These are phyloP conservation scores for Boulengerochromis microlepis DNA, from an alignment of 2,113 vertebrate genomes.

Conservation along the genomic window DNA sequence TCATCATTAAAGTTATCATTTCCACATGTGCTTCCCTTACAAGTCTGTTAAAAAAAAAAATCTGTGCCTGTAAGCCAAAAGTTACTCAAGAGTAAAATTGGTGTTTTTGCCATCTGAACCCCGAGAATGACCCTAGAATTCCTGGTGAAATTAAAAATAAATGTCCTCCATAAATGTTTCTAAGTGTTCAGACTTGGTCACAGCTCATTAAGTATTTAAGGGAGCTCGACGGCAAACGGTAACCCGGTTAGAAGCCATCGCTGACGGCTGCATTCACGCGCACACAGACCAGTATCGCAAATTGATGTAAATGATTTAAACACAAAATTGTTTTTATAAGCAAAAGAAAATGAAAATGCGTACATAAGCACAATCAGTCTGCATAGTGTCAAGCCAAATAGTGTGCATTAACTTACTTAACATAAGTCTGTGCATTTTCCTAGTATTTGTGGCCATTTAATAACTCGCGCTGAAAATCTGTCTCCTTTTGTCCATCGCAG, in stretches of 20 bases:
- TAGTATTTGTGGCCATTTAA: background rate
- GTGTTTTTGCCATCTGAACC: background rate
- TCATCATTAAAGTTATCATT: background rate
- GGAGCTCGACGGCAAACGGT: background rate
- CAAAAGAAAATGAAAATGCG: background rate
- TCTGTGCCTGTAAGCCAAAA: background rate
- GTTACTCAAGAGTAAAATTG: background rate
- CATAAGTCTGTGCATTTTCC: background rate
- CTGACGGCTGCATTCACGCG: background rate
- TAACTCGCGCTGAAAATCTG: background rate
- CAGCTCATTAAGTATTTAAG: background rate
- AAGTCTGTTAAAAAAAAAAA: background rate
- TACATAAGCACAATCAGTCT: background rate
- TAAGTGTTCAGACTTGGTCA: background rate
- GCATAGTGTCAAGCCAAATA: background rate
- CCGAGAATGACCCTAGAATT: background rate
- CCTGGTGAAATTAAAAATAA: constrained; percentile 1
- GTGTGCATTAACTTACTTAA: background rate
- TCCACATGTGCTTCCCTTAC: background rate
- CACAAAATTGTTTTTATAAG: background rate
- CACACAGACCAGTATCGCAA: background rate
- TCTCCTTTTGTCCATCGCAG: background rate
- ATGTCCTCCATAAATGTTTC: background rate
- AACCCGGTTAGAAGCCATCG: background rate
- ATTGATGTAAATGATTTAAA: background rate